Evolutionary conservation across 2,888 invertebrate genomes (phyloP), one percentile per base, ranked within the genome.

Genomic region (Malthinus flaveolus): DNA sequence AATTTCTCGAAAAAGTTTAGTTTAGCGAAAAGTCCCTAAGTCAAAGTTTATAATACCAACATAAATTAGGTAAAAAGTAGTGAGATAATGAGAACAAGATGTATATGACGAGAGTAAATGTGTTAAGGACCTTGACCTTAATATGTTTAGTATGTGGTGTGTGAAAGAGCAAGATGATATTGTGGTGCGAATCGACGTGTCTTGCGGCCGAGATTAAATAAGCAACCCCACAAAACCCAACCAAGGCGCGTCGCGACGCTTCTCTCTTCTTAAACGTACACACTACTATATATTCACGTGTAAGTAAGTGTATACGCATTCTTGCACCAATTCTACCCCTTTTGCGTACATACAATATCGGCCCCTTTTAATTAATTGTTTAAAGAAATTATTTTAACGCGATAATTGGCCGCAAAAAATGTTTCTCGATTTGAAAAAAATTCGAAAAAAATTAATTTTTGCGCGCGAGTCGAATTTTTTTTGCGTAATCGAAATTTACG

Each of bases 161-260:
- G 46, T 47, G 48, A 56, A 49, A 44, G 61, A 61, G 58, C 53
- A 49, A 46, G 55, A 54, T 53, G 56, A 58, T 55, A 56, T 58
- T 57, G 63, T 55, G 62, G 62, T 49, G 61, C 47, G 60, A 61
- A 59, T 57, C 59, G 62, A 60, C 61, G 63, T 59, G 61, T 66
- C 61, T 61, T 61, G 61, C 61, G 61, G 61, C 62, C 59, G 55
- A 63, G 65, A 64, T 65, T 66, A 66, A 66, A 65, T 65, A 66
- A 62, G 61, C 61, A 63, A 58, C 66, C 59, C 66, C 66, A 61
- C 66, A 65, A 63, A 23, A 66, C 66, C 60, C 50, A 48, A 61
- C 56, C 60, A 59, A 59, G 66, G 46, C 47, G 57, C 61, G 63
- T 60, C 61, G 61, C 59, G 61, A 65, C 63, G 65, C 62, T 23